Percentiles rank a stretch among this genome's conserved stretches.
Evolutionary conservation across 2,113 vertebrate genomes (phyloP).

Genomic region (Phalacrocorax brasilianus): DNA sequence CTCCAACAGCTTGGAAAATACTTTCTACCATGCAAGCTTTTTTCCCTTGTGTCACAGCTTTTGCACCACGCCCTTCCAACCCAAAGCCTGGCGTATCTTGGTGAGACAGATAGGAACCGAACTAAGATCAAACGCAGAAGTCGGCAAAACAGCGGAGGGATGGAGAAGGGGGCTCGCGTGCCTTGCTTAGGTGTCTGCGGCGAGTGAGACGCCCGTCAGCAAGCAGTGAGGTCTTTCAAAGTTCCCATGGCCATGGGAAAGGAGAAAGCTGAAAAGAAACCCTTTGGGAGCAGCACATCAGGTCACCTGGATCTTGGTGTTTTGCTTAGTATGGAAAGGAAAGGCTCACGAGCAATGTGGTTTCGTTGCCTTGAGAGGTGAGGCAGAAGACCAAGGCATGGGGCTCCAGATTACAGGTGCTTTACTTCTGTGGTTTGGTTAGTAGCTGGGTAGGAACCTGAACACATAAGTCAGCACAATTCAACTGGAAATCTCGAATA

Average conservation of each 20-base stretch:
- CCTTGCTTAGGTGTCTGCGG: background rate
- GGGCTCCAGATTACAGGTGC: background rate
- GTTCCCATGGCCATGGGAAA: background rate
- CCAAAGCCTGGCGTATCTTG: background rate
- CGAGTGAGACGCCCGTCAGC: background rate
- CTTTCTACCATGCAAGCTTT: fast-evolving
- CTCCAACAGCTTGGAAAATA: background rate
- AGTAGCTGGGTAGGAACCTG: background rate
- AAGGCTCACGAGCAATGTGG: background rate
- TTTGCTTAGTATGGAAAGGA: background rate
- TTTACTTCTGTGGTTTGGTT: background rate
- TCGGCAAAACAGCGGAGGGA: background rate
- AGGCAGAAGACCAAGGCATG: background rate
- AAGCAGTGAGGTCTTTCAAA: fast-evolving
- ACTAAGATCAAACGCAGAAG: background rate
- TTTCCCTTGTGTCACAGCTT: background rate
- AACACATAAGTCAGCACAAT: fast-evolving
- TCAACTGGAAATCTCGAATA: background rate
- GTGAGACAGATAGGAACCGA: background rate
- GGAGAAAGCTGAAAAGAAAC: background rate
- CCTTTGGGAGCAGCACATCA: background rate
- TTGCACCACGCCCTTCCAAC: background rate
- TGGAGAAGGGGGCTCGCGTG: fast-evolving
- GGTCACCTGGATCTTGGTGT: background rate
- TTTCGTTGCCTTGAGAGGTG: background rate